phyloP scores from a whole-genome alignment of 64 coral and sea anemone species.

The Orbicella faveolata region DNA sequence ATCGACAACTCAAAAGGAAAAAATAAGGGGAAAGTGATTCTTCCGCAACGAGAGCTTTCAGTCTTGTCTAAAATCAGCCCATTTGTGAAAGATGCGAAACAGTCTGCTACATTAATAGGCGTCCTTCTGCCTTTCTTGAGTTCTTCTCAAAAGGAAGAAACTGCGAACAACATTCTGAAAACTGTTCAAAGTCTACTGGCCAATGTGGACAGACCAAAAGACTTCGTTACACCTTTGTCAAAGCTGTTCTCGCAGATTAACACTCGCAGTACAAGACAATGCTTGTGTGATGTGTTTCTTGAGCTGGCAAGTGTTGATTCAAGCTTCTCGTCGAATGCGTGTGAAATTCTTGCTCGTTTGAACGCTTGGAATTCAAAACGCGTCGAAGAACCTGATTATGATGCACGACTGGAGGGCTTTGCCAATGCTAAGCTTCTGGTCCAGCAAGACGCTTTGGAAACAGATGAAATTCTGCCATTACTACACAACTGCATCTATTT shows the following conservation, averaged over 20 bases:
- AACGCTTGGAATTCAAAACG: slow-evolving; percentile 75
- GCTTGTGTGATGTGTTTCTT: slow-evolving; percentile 73
- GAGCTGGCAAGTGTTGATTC: slow-evolving; percentile 59
- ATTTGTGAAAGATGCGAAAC: slow-evolving; percentile 62
- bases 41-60: slow-evolving; percentile 82
- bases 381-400: slow-evolving; percentile 85
- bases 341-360: slow-evolving; percentile 45
- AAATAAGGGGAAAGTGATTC: slow-evolving; percentile 33
- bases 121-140: slow-evolving; percentile 74
- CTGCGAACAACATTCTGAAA: slow-evolving; percentile 66
- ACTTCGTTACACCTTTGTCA: slow-evolving; percentile 55
- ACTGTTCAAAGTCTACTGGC: slow-evolving; percentile 67
- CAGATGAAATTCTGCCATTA: slow-evolving; percentile 57
- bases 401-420: slow-evolving; percentile 51
- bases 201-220: slow-evolving; percentile 60
- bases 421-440: slow-evolving; percentile 52
- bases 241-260: slow-evolving; percentile 79
- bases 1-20: slow-evolving; percentile 24
- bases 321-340: slow-evolving; percentile 33
- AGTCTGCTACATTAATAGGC: slow-evolving; percentile 51
- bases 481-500: slow-evolving; percentile 84
- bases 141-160: slow-evolving; percentile 67
- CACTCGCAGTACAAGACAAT: slow-evolving; percentile 64
- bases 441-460: slow-evolving; percentile 2
- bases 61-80: slow-evolving; percentile 95